These are phyloP conservation scores for Zaprionus nigranus DNA, from an alignment of 1,140 invertebrate species.

Conservation along the genomic window DNA sequence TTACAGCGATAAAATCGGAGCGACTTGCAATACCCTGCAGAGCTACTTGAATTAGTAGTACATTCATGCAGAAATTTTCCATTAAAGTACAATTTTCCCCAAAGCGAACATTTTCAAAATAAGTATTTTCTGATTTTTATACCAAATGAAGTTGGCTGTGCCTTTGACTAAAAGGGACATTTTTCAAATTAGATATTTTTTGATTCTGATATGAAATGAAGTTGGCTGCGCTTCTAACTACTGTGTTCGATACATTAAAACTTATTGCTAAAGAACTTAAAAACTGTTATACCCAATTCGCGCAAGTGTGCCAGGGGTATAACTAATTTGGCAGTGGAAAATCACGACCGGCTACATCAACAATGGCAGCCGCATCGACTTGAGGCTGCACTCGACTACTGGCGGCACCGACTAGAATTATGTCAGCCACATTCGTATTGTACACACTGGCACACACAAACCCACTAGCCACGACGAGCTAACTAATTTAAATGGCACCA, in stretches of 20 bases:
- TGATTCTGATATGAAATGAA: background rate
- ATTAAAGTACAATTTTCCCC: background rate
- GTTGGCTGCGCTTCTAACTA: background rate
- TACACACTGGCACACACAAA: slow-evolving; percentile 13
- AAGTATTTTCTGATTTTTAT: background rate
- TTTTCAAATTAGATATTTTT: too few species aligned
- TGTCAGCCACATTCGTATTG: slow-evolving; percentile 59
- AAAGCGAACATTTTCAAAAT: background rate
- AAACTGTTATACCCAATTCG: background rate
- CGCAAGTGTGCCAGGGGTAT: slow-evolving; percentile 7
- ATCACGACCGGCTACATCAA: slow-evolving; percentile 27
- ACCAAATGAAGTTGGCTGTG: background rate
- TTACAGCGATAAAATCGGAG: background rate
- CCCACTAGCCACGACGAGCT: slow-evolving; percentile 50
- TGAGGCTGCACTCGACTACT: slow-evolving; percentile 9
- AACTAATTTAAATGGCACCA: slow-evolving; percentile 79
- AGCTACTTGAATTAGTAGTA: too few species aligned
- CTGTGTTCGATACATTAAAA: background rate
- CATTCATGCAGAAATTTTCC: background rate
- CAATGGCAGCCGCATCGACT: slow-evolving; percentile 30
- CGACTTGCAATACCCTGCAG: slow-evolving; percentile 1
- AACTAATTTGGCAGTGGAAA: slow-evolving; percentile 40
- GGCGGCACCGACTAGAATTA: slow-evolving; percentile 49
- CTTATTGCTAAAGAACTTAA: background rate
- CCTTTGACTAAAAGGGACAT: background rate